Evolutionary conservation across 2,797 vertebrate species (phyloP).

Genomic region (Fundulus diaphanus): DNA sequence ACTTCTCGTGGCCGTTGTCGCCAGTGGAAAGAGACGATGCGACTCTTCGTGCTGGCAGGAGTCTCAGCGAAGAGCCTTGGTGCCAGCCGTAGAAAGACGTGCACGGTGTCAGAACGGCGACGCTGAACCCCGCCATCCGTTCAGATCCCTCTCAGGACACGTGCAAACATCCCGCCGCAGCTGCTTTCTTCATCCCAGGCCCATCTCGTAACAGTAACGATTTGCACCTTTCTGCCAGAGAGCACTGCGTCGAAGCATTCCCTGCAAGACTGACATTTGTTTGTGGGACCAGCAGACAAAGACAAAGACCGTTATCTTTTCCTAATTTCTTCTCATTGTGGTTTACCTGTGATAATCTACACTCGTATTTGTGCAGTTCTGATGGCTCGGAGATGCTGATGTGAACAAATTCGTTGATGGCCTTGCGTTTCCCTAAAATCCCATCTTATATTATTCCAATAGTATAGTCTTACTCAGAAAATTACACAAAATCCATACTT

Average conservation of each 20-base stretch:
- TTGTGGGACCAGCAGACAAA: background rate
- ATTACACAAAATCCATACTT: no score
- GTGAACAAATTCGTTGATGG: background rate
- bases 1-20: background rate
- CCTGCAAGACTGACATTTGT: conserved; percentile 20
- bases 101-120: conserved; percentile 18
- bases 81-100: background rate
- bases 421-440: no score
- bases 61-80: no score
- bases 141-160: conserved; percentile 45
- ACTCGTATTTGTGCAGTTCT: background rate
- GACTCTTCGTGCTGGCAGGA: background rate
- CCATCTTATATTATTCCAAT: no score
- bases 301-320: background rate
- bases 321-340: background rate
- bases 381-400: background rate
- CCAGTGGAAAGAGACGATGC: background rate
- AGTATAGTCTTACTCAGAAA: no score
- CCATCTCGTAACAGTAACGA: conserved; percentile 34
- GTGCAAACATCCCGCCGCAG: conserved; percentile 43
- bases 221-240: conserved; percentile 23
- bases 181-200: conserved; percentile 25
- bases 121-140: conserved; percentile 26
- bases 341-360: background rate
- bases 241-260: conserved; percentile 23